Conservation (phyloP, 2,888 invertebrate species). For the Girardia tigrina region DNA sequence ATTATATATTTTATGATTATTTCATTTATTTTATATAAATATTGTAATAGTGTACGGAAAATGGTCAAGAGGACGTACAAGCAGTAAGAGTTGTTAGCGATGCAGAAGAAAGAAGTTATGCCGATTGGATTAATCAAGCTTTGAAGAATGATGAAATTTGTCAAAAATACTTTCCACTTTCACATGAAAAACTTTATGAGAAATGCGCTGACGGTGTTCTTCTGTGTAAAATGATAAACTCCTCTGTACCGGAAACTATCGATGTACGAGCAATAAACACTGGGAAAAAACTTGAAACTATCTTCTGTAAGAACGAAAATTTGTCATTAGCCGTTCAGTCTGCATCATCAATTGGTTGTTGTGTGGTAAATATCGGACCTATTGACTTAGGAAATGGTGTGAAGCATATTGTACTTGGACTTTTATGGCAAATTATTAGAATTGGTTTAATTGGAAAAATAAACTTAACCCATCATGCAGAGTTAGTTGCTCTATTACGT, state of each 20-base stretch:
- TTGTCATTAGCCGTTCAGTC: conserved; percentile 65
- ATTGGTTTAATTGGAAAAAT: conserved; percentile 90
- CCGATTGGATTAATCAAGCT: conserved; percentile 41
- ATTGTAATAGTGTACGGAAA: not conserved
- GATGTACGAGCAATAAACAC: conserved; percentile 96
- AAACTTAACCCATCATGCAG: conserved; percentile 83
- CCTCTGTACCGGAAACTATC: conserved; percentile 96
- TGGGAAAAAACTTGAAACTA: conserved; percentile 67
- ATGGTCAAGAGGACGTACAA: not conserved
- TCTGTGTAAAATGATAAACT: conserved; percentile 88
- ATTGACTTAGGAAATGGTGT: conserved; percentile 77
- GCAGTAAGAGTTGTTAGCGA: conserved; percentile 28
- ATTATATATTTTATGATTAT: too few species aligned
- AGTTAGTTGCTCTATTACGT: conserved; percentile 70
- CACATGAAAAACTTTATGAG: conserved; percentile 70
- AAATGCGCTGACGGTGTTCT: conserved; percentile 84
- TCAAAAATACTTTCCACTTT: conserved; percentile 70
- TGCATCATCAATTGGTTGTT: conserved; percentile 83
- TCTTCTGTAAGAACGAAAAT: conserved; percentile 67
- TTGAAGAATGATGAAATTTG: conserved; percentile 75
- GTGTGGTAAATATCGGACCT: conserved; percentile 71
- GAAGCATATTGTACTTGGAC: conserved; percentile 78
- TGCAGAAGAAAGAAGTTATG: conserved; percentile 29
- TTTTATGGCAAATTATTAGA: conserved; percentile 91
- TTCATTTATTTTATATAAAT: too few species aligned